phyloP scores from a whole-genome alignment of 2,888 invertebrate genomes.

The Philonicus albiceps region DNA sequence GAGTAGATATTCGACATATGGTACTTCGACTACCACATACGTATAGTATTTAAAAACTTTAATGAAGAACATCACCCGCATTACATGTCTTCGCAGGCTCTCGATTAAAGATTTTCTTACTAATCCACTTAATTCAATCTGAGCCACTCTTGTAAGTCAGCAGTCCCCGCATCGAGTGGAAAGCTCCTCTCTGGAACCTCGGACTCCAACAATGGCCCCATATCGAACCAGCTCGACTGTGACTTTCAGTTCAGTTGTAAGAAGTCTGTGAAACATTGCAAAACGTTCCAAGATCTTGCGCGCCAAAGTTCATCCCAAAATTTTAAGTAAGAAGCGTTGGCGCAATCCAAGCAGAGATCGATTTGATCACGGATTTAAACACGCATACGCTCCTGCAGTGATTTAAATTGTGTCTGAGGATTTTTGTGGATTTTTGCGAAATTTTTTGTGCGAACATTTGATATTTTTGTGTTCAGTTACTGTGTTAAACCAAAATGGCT shows the following conservation, averaged over 20 bases:
- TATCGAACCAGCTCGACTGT: not conserved
- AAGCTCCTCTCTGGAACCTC: not conserved
- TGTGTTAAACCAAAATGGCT: constrained; percentile 38
- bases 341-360: not conserved
- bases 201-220: not conserved
- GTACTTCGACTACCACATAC: not conserved
- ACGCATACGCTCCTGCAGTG: not conserved
- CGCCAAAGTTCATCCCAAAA: not conserved
- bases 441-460: not conserved
- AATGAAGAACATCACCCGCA: not conserved
- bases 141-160: not conserved
- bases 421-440: not conserved
- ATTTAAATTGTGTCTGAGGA: not conserved
- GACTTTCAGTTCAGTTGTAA: not conserved
- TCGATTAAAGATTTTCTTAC: not conserved
- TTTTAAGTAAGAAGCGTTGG: not conserved
- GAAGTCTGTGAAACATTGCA: not conserved
- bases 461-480: not conserved
- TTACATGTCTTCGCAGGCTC: not conserved
- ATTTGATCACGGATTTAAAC: not conserved
- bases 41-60: not conserved
- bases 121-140: not conserved
- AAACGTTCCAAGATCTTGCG: not conserved
- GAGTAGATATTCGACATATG: not conserved
- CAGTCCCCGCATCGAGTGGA: not conserved